Base-by-base conservation (phyloP, 23 tunicate species). In the Halocynthia aurantium region DNA sequence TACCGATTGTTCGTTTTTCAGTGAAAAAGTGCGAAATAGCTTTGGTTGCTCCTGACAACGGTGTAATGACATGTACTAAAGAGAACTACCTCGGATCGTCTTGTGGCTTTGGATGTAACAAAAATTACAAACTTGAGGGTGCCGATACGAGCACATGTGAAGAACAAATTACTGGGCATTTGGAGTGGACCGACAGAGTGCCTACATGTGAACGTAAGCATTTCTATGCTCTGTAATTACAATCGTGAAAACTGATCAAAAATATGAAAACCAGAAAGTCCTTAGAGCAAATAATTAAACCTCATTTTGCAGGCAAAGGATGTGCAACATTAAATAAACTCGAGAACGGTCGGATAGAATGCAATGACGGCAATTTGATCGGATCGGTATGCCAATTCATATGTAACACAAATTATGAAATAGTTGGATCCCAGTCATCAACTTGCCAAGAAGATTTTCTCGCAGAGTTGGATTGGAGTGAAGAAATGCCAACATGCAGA, bases 81-180 rank as follows among this genome's bases (percentile, higher is more conserved):
- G 52, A 66, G n/a, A 91, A 81, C 72, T 50, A 53, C 7, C 54
- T 67, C 8, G 77, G 55, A 12, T 91, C 97, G 17, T 50, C 66
- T 8, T 91, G 97, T 57, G 52, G 22, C 21, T 91, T 85, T 78
- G 57, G 68, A 13, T 91, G 97, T 53, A 67, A 85, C 19, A 67
- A 50, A 6, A 84, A 91, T 51, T 91, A 63, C 78, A 40, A 69
- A 6, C 58, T 89, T 0, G 22, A 7, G 0, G 95, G 95, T 19
- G 15, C 44, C 52, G 10, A 55, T 2, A 50, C 51, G 52, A 55
- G 69, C 50, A 58, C 22, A 7, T 89, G 95, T 31, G 63, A 15
- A 6, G 68, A 21, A 7, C 13, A 53, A 22, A 76, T 64, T 18
- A 55, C 66, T 54, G 19, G 22, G 10, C 52, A 78, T 56, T 74